Evolutionary conservation across 2,797 vertebrate genomes (phyloP), one percentile per base, ranked within the genome.

Genomic region (Cuculus canorus): DNA sequence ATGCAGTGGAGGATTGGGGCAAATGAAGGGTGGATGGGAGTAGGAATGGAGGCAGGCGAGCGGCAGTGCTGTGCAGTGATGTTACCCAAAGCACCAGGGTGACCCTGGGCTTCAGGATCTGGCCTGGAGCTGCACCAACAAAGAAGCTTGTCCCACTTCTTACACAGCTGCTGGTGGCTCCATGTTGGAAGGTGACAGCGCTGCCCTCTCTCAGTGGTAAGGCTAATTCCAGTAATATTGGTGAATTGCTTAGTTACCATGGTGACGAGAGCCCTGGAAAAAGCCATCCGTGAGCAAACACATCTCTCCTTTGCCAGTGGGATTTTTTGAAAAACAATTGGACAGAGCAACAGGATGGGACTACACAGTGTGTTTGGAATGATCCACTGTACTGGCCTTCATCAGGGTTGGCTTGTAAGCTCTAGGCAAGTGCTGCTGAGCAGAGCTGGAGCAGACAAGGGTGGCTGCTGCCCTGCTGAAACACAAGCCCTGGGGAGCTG

Each of bases 171-270:
- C 30, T 13, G 41, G 43, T 11, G 47, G 32, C 32, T 39, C 43
- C 1, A 0, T 10, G 21, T 10, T 30, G 43, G 53, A 50, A 52
- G 78, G 16, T 33, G 32, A 12, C 0, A 1, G 22, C 17, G 2
- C 33, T 79, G 82, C 25, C 39, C 28, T 54, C 25, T 48, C 22
- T 7, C 54, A 28, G 24, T 35, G 22, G 16, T 27, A 33, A 41
- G 33, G 50, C n/a, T 60, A 21, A 21, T 65, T 85, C 35, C 5
- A 60, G 77, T 53, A 25, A 45, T 25, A 23, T 8, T 60, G 41
- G 52, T 25, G 50, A 86, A 76, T 47, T 16, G 28, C 64, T 76
- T 27, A 4, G 78, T 93, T 76, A 39, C 82, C 28, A 65, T 39
- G 72, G 57, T 39, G 59, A 70, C 73, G 76, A 65, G n/a, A 75